phyloP scores from a whole-genome alignment of 2,888 invertebrate species.

The Callyntrura guangdongensis region DNA sequence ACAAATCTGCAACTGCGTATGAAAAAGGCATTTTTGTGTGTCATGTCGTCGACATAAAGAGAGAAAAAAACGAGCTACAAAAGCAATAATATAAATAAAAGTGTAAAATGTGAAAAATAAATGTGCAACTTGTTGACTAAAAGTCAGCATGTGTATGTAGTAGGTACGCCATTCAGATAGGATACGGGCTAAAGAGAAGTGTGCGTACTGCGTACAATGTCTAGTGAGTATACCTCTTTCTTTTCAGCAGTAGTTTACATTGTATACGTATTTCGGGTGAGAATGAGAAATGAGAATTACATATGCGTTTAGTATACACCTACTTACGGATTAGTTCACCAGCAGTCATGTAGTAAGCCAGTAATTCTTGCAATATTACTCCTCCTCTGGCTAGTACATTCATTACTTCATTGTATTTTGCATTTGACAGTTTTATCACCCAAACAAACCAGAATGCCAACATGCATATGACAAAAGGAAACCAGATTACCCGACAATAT shows the following conservation, averaged over 20 bases:
- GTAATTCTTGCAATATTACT: slow-evolving; percentile 11
- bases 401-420: slow-evolving; percentile 53
- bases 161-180: too few relatives aligned
- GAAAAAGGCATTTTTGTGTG: slow-evolving; percentile 13
- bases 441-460: slow-evolving; percentile 65
- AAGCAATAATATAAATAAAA: slow-evolving; percentile 22
- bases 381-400: slow-evolving; percentile 39
- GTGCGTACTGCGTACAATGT: background rate
- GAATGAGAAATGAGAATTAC: background rate
- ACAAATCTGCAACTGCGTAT: background rate
- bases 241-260: background rate
- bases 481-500: slow-evolving; percentile 62
- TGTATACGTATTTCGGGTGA: background rate
- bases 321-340: background rate
- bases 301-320: background rate
- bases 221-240: too few relatives aligned
- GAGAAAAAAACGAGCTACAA: background rate
- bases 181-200: background rate
- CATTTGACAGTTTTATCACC: slow-evolving; percentile 66
- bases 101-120: slow-evolving; percentile 36
- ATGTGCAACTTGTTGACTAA: slow-evolving; percentile 58
- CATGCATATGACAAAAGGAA: slow-evolving; percentile 61
- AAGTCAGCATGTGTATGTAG: background rate
- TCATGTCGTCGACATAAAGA: background rate
- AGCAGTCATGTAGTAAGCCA: slow-evolving; percentile 1